Base-by-base conservation (phyloP, 2,113 vertebrate species). In the Oncorhynchus masou region DNA sequence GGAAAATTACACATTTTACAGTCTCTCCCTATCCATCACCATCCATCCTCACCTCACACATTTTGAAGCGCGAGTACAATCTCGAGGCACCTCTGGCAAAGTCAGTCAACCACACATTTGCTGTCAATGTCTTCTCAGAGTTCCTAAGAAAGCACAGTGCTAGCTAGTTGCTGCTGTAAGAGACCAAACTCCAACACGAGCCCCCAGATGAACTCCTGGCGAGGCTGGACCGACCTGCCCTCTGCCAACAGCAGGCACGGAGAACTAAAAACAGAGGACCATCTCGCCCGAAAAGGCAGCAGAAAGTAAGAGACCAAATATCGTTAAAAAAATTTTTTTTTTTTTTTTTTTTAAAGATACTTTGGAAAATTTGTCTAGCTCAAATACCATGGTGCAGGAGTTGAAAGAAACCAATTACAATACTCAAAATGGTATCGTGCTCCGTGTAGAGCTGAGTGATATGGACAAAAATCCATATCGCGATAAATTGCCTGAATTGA, bases 251-350 rank as follows among this genome's bases (percentile, higher is more conserved):
- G 9, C 73, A 9, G 79, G 76, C 86, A 78, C 67, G 24, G 13
- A 49, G n/a, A 31, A 65, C 9, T 48, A n/a, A 60, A 73, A 19
- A 59, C 24, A 12, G n/a, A 57, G 34, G 20, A 27, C 15, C 16
- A 49, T 20, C 25, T 31, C 13, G 65, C 29, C 72, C 59, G 31
- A 45, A 65, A 66, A 59, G n/a, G 34, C 16, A 64, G 19, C 27
- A 34, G 83, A 80, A 89, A 87, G 88, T 86, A 85, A 87, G 81
- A 85, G 87, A 73, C 79, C 81, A 20, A 83, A 64, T 68, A 81
- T 79, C 71, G 80, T 76, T n/a, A 72, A 51, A 29, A 68, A 71
- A 70, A 4, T n/a, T n/a, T n/a, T n/a, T n/a, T n/a, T n/a, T n/a
- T n/a, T n/a, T n/a, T n/a, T n/a, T n/a, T n/a, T n/a, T n/a, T n/a